Evolutionary conservation across 2,888 invertebrate species (phyloP).

Genomic region (Rosalia funebris): DNA sequence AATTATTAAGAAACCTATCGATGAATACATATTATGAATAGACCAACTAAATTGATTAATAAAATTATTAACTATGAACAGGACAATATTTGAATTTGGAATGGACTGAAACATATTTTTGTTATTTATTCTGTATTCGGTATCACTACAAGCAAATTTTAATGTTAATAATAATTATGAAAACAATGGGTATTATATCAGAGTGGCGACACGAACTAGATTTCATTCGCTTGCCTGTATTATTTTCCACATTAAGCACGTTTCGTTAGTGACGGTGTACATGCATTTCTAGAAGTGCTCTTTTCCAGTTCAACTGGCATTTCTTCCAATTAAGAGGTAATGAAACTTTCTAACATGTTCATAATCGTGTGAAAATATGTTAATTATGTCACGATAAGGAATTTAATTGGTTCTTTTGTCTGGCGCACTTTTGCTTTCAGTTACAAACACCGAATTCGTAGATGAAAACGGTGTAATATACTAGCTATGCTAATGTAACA

Average conservation of each 20-base stretch:
- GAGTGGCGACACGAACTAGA: background rate
- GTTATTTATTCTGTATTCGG: too few species aligned
- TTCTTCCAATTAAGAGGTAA: constrained; percentile 10
- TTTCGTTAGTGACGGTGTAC: background rate
- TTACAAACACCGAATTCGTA: constrained; percentile 1
- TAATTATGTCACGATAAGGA: constrained; percentile 5
- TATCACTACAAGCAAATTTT: too few species aligned
- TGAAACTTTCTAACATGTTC: constrained; percentile 16
- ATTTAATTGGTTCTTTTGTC: background rate
- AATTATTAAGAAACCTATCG: too few species aligned
- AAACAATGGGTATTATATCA: background rate
- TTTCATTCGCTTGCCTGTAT: background rate
- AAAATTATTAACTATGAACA: too few species aligned
- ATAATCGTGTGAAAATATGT: constrained; percentile 21
- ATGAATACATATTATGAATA: too few species aligned
- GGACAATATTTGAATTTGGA: too few species aligned
- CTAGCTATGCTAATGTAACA: background rate
- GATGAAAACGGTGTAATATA: background rate
- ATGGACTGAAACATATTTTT: too few species aligned
- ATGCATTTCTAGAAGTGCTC: background rate
- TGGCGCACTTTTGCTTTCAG: constrained; percentile 16
- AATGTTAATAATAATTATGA: too few species aligned
- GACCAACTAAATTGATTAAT: too few species aligned
- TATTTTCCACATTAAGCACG: background rate
- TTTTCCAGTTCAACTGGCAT: constrained; percentile 3